Base-by-base conservation (phyloP, 1,140 invertebrate genomes). In the Caenorhabditis remanei region DNA sequence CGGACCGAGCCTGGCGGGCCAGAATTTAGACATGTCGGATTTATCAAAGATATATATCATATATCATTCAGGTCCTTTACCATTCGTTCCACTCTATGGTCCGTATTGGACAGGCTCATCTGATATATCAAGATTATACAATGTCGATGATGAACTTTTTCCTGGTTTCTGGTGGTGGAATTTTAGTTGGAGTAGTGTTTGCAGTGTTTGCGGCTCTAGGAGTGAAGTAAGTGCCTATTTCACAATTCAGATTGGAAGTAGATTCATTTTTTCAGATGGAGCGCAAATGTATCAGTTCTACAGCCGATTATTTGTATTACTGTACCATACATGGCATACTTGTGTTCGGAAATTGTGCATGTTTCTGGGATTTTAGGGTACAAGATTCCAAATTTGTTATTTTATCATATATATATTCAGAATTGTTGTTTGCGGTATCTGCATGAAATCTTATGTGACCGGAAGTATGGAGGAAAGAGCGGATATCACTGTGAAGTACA, bases 391-490 rank as follows among this genome's bases (percentile, higher is more conserved):
- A 14, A 79, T 50, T 9, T 71, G 21, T 61, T n/a, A 41, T 41
- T 19, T 24, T 85, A 65, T 46, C 46, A 21, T 41, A 91, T 56
- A 46, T 11, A 11, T 16, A 40, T 91, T 55, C 90, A 96, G 97
- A 82, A 97, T 99, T 89, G 98, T 98, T 53, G 98, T 97, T 91
- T 99, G 98, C 93, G 98, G 98, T 61, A 97, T 99, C 87, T 97
- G 97, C 1, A 99, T 99, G 96, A 98, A 98, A 93, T 98, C 99
- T 92, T 99, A 99, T 93, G 97, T 99, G n/a, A 97, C 98, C 93
- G 96, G 95, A 14, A 99, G 99, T 94, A 97, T 99, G 90, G 98
- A 97, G 14, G 96, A 97, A 93, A 98, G 99, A 93, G 99, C 97
- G 0, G 96, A 98, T 91, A 98, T 97, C 6, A 99, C 97, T 8